Base-by-base conservation (phyloP, 2,888 invertebrate genomes). In the Sycophila texana region DNA sequence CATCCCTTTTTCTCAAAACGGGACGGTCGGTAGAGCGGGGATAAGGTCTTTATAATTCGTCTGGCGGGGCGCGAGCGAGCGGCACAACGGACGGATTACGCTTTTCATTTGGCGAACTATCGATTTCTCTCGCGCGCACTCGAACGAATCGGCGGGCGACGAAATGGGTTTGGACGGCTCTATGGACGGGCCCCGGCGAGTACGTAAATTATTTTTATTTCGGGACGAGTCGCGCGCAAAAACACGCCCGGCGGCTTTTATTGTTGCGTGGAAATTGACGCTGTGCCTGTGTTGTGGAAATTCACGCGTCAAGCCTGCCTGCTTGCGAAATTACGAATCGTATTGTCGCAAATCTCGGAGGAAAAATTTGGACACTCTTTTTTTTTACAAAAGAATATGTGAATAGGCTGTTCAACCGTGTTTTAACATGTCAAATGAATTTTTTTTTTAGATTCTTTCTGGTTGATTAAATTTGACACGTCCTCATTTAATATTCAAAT, bases 121-220 rank as follows among this genome's bases (percentile, higher is more conserved):
- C 74, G 79, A 79, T 79, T 74, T 71, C 66, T 53, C 60, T 18
- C 5, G 61, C 30, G 30, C 53, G 57, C 18, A 22, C 18, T 10
- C 49, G 68, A 67, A 60, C 61, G 61, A 61, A 30, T 61, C 51
- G 30, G 18, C 53, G 66, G 58, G 30, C 61, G 68, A 58, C 51
- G 61, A 65, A 74, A 74, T 22, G 70, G 71, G 70, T 60, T 79
- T 66, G 22, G 53, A 22, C 68, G 5, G 65, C 51, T 74, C 39
- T 74, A 71, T 79, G 57, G 66, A 14, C 12, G 49, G 10, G 30
- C 68, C 22, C 70, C 39, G 60, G 14, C 26, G 22, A 58, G 39
- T 39, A 66, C 39, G 51, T 60, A 79, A 70, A 79, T 74, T 79
- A 53, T 71, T 79, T 79, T 65, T 66, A 79, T 79, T 79, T 70